These are phyloP conservation scores for Sebastes ruberrimus DNA, from an alignment of 2,797 vertebrate species.

Conservation along the genomic window DNA sequence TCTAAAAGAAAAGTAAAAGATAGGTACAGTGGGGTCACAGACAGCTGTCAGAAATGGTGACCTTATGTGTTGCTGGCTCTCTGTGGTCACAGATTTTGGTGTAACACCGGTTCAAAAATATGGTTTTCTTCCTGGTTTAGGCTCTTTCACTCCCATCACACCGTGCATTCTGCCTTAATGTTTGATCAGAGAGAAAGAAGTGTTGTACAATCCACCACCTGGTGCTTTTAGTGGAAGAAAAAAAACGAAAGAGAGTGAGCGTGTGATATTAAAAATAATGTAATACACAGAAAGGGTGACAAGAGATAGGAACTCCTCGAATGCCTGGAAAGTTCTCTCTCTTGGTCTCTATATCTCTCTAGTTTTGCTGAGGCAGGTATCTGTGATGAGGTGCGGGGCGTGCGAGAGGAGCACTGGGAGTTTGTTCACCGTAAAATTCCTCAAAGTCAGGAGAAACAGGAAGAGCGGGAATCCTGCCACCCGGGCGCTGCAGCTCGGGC, in stretches of 20 bases:
- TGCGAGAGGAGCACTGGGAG: conserved; percentile 75
- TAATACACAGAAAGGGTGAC: conserved; percentile 5
- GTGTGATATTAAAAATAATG: not conserved
- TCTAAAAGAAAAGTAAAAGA: too few relatives aligned
- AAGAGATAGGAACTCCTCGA: conserved; percentile 34
- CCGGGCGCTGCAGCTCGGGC: conserved; percentile 57
- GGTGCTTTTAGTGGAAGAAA: not conserved
- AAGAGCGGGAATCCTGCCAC: conserved; percentile 78
- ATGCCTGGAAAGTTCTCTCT: conserved; percentile 74
- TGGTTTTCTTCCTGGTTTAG: not conserved
- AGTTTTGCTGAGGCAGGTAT: conserved; percentile 85
- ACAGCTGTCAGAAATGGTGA: too few relatives aligned
- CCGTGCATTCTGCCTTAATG: not conserved
- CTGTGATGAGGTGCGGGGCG: conserved; percentile 61
- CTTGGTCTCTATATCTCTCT: not conserved
- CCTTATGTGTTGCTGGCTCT: too few relatives aligned
- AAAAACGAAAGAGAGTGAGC: not conserved
- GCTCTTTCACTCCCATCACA: not conserved
- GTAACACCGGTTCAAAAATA: not conserved
- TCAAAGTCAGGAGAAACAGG: conserved; percentile 85
- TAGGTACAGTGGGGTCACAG: too few relatives aligned
- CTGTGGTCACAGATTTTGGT: too few relatives aligned
- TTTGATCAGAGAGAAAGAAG: not conserved
- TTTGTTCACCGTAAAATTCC: conserved; percentile 80
- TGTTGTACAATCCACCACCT: not conserved